Base-by-base conservation (phyloP, 1,140 invertebrate genomes). In the Leptinotarsa defecta region DNA sequence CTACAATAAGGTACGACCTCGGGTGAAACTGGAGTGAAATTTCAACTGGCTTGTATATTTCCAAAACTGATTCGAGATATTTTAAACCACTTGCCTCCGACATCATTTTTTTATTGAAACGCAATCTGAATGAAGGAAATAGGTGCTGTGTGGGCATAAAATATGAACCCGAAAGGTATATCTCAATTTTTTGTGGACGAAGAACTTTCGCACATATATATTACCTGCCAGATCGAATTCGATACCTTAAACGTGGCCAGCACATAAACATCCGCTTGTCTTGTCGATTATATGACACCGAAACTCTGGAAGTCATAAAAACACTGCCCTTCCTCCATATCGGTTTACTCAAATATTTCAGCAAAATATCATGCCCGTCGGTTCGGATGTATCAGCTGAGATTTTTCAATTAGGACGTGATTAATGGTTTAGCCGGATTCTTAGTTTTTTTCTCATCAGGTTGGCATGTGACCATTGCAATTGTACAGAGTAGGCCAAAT, bases 201-300 rank as follows among this genome's bases (percentile, higher is more conserved):
- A n/a, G n/a, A 57, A 57, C 52, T 57, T 57, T 57, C 52, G 52
- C 52, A 57, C 52, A 57, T 17, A 57, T 57, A 27, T 65, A 27
- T 65, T 65, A 65, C 20, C 20, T 65, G 63, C 4, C 63, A 22
- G 63, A 20, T 27, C 63, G 24, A 65, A 65, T 27, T 65, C 24
- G 63, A 65, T 65, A 24, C 63, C 24, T 15, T 20, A 24, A 20
- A 24, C 20, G 63, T 20, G 52, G 52, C 52, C 52, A 57, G 52
- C 52, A 57, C 52, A 57, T 57, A 57, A 57, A 57, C 52, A 34
- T 68, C 34, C 67, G 34, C 34, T 43, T 19, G 43, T 67, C 24
- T 43, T 68, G 24, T 22, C 69, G 49, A 71, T 57, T 52, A 71
- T 61, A 24, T 71, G 69, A 71, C 49, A 71, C 69, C 69, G n/a